Evolutionary conservation across 2,888 invertebrate species (phyloP).

Genomic region (Meganola albula): DNA sequence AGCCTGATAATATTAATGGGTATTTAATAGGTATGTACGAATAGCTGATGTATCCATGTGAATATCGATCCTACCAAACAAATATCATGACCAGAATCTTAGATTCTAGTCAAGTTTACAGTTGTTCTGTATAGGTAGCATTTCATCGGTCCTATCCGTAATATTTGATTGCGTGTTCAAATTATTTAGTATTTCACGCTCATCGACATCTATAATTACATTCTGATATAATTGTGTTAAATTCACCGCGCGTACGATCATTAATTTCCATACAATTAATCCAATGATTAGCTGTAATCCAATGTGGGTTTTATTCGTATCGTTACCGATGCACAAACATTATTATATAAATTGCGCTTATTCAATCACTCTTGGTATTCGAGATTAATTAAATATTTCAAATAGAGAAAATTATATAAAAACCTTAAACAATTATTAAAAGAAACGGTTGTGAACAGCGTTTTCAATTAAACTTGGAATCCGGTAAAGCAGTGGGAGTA

Average conservation of each 20-base stretch:
- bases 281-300: constrained; percentile 65
- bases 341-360: constrained; percentile 28
- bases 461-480: constrained; percentile 73
- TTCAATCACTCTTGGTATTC: constrained; percentile 22
- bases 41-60: no score
- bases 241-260: constrained; percentile 56
- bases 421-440: constrained; percentile 58
- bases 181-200: constrained; percentile 69
- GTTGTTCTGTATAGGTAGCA: no score
- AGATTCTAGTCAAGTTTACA: neutral
- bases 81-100: no score
- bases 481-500: constrained; percentile 45
- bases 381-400: neutral
- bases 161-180: constrained; percentile 42
- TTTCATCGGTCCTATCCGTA: constrained; percentile 23
- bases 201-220: constrained; percentile 70
- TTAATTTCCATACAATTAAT: constrained; percentile 70
- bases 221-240: constrained; percentile 67
- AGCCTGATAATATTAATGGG: no score
- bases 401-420: constrained; percentile 38
- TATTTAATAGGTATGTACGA: no score
- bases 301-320: constrained; percentile 46
- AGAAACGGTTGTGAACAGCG: constrained; percentile 60
- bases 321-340: constrained; percentile 35
- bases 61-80: constrained; percentile 20